phyloP scores from a whole-genome alignment of 1,140 invertebrate species.

The Panonychus citri region DNA sequence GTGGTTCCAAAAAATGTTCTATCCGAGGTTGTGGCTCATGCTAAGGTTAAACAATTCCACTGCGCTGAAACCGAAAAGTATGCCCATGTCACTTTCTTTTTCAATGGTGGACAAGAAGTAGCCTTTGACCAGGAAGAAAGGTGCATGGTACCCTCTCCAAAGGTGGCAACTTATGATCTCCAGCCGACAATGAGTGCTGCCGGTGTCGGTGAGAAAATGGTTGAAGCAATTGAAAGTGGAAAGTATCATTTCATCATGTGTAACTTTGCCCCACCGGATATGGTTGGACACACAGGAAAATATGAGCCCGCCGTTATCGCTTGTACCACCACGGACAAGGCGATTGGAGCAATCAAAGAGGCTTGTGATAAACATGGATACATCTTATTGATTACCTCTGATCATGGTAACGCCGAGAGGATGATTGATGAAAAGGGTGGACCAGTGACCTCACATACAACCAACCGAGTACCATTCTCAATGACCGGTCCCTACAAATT shows the following conservation, averaged over 20 bases:
- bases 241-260: constrained; percentile 28
- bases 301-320: constrained; percentile 27
- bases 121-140: constrained; percentile 25
- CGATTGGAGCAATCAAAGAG: constrained; percentile 19
- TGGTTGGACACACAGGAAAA: constrained; percentile 28
- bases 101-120: constrained; percentile 26
- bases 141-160: constrained; percentile 27
- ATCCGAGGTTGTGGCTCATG: constrained; percentile 23
- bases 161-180: constrained; percentile 27
- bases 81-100: constrained; percentile 29
- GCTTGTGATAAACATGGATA: constrained; percentile 24
- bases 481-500: constrained; percentile 17
- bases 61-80: constrained; percentile 30
- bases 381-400: constrained; percentile 24
- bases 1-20: constrained; percentile 24
- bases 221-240: constrained; percentile 21
- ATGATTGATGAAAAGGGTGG: constrained; percentile 25
- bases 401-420: constrained; percentile 28
- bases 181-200: constrained; percentile 26
- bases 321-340: constrained; percentile 23
- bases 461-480: constrained; percentile 20
- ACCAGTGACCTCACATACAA: constrained; percentile 27
- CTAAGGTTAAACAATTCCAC: constrained; percentile 23
- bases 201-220: constrained; percentile 25
- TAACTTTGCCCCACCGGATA: constrained; percentile 29